Evolutionary conservation across 2,888 invertebrate genomes (phyloP).

Genomic region (Parasteatoda lunata): DNA sequence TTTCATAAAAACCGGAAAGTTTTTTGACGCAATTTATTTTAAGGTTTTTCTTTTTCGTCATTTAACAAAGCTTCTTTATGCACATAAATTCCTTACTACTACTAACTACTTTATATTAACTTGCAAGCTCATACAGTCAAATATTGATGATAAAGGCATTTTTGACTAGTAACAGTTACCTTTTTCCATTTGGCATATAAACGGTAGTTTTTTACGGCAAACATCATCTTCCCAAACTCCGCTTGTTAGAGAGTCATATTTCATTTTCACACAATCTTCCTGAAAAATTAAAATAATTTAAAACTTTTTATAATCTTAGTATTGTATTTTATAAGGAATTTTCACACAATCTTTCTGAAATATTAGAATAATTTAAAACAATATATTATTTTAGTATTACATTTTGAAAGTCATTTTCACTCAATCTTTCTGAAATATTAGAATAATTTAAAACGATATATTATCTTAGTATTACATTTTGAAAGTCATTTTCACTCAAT

Average conservation of each 20-base stretch:
- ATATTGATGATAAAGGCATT: neutral
- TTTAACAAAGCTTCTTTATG: neutral
- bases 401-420: too few relatives aligned
- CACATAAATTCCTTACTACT: neutral
- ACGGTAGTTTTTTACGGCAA: constrained; percentile 29
- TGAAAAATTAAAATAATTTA: neutral
- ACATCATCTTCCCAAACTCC: constrained; percentile 58
- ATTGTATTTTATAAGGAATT: too few relatives aligned
- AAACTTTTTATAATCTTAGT: neutral
- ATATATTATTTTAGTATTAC: too few relatives aligned
- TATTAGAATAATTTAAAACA: too few relatives aligned
- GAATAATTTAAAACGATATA: too few relatives aligned
- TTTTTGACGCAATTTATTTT: neutral
- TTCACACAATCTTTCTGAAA: too few relatives aligned
- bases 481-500: too few relatives aligned
- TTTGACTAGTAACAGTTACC: constrained; percentile 19
- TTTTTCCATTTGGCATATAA: constrained; percentile 49
- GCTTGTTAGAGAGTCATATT: constrained; percentile 10
- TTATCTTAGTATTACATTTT: too few relatives aligned
- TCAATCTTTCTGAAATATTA: too few relatives aligned
- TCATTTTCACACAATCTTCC: constrained; percentile 64
- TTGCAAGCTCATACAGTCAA: neutral
- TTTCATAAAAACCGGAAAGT: neutral
- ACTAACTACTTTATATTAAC: neutral
- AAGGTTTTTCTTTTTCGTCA: neutral